Evolutionary conservation across 1,140 invertebrate genomes (phyloP), one percentile per base, ranked within the genome.

Genomic region (Nylanderia fulva): DNA sequence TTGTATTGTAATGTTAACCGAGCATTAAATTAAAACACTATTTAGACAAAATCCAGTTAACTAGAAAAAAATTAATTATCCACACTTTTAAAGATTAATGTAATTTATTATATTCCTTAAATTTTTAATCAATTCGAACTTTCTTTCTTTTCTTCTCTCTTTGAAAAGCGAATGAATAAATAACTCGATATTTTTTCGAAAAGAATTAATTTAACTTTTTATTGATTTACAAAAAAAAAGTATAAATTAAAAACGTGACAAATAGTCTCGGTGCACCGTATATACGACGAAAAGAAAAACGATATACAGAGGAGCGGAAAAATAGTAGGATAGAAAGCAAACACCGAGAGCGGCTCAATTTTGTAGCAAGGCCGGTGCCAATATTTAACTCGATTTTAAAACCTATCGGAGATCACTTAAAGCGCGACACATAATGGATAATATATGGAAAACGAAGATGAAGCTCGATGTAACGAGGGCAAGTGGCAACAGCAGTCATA

Each of bases 341-440:
- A 33, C 18, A 60, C 13, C 77, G 36, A 58, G 27, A 77, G 18
- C 27, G 52, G 33, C 72, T 75, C 33, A 64, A 77, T 84, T 84
- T 84, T 77, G 24, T 45, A 66, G 63, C 39, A 24, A 18, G 58
- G 15, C 13, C 27, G 24, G 33, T 15, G 45, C 45, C 54, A 64
- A 77, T 77, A 77, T 77, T 84, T 84, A 77, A 52, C 72, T 42
- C 61, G 60, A 84, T 84, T 84, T 84, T 54, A 56, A 84, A 84
- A 84, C 64, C 58, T 77, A 84, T 77, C 27, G 72, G 60, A 84
- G 61, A 84, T 77, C 58, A 63, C 29, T 64, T 76, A 84, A 82
- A 82, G 36, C 52, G 11, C 63, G 36, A 72, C 29, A 29, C 18
- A 15, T 72, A 72, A 82, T 82, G 64, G 77, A 72, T 79, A 72